Percentiles rank a stretch among this genome's conserved stretches.
Conservation (phyloP, 2,888 invertebrate genomes). For the Corbicula japonica region DNA sequence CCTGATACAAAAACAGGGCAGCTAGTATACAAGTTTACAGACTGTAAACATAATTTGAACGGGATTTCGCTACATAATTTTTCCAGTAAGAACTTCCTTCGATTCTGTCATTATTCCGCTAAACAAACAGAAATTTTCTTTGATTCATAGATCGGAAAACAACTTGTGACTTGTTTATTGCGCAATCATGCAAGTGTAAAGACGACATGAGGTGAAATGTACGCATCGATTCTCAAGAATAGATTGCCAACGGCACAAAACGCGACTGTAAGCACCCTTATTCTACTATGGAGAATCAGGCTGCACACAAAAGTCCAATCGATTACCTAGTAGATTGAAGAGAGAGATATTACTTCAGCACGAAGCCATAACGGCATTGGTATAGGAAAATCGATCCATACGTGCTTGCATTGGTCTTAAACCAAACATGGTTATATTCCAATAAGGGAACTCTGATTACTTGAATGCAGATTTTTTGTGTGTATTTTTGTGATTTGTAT, state of each 20-base stretch:
- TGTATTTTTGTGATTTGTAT: not conserved
- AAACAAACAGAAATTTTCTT: too few species aligned
- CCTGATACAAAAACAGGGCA: too few species aligned
- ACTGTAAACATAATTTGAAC: too few species aligned
- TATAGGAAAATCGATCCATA: slow-evolving; percentile 43
- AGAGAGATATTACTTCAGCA: slow-evolving; percentile 40
- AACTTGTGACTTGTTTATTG: slow-evolving; percentile 15
- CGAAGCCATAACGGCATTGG: slow-evolving; percentile 16
- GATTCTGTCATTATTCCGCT: too few species aligned
- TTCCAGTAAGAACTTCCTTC: too few species aligned
- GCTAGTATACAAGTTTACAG: too few species aligned
- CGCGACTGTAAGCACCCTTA: slow-evolving; percentile 28
- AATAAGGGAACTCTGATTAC: slow-evolving; percentile 8
- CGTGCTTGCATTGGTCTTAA: slow-evolving; percentile 35
- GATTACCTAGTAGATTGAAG: slow-evolving; percentile 52
- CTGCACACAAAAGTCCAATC: slow-evolving; percentile 52
- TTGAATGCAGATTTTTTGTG: not conserved
- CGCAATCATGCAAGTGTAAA: slow-evolving; percentile 12
- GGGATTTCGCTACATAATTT: too few species aligned
- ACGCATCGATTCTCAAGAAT: slow-evolving; percentile 16
- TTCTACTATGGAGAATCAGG: slow-evolving; percentile 32
- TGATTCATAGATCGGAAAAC: slow-evolving; percentile 3
- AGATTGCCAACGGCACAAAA: slow-evolving; percentile 24
- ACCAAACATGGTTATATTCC: slow-evolving; percentile 27
- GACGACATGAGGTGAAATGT: slow-evolving; percentile 8